A percentile compares a stretch with the other conserved stretches of the same genome.
Conservation (phyloP, 2,797 vertebrate species). For the Paedocypris micromegethes region DNA sequence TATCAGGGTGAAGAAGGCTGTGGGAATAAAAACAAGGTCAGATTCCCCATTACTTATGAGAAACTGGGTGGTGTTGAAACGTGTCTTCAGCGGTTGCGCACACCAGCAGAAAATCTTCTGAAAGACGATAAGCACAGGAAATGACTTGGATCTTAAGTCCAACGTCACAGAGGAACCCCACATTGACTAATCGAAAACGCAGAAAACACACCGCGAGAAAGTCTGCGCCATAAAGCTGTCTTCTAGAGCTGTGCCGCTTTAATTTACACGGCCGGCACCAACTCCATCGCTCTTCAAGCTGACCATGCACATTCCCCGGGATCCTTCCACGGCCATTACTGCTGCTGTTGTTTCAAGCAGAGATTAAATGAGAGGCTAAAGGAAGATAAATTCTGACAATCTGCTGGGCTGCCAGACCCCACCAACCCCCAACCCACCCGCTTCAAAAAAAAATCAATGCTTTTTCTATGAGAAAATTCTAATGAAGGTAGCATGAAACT, state of each 20-base stretch:
- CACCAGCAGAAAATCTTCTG: conserved; percentile 6
- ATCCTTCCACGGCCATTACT: conserved; percentile 40
- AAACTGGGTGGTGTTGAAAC: conserved; percentile 6
- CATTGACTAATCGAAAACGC: conserved; percentile 13
- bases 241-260: conserved; percentile 24
- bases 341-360: conserved; percentile 42
- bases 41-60: conserved; percentile 6
- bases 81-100: not conserved
- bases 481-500: conserved; percentile 38
- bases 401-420: conserved; percentile 35
- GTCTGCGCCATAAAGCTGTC: conserved; percentile 33
- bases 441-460: conserved; percentile 40
- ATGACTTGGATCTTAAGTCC: conserved; percentile 6
- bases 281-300: conserved; percentile 38
- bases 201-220: conserved; percentile 11
- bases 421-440: too few species aligned
- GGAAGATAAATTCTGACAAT: conserved; percentile 46
- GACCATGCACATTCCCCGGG: conserved; percentile 44
- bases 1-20: conserved; percentile 8
- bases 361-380: conserved; percentile 48
- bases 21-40: not conserved
- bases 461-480: conserved; percentile 48
- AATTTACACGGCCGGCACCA: conserved; percentile 40
- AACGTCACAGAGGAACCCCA: not conserved
- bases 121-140: conserved; percentile 21